phyloP scores from a whole-genome alignment of 2,113 vertebrate genomes.

The Centropus unirufus region DNA sequence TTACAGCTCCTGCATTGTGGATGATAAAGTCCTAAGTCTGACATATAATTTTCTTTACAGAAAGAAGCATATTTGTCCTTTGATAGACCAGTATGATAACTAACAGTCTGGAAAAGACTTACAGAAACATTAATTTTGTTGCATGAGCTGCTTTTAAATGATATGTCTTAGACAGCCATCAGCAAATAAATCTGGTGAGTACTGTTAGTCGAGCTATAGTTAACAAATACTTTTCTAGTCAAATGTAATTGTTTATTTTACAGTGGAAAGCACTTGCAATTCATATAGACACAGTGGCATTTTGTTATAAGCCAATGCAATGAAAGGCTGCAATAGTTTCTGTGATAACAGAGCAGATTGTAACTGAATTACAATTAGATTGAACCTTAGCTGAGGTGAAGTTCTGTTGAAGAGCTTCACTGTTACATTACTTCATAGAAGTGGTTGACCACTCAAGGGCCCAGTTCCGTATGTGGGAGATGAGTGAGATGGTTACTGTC shows the following conservation, averaged over 20 bases:
- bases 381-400: slow-evolving; percentile 37
- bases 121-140: neutral
- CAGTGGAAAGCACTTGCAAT: slow-evolving; percentile 14
- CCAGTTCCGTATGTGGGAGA: neutral
- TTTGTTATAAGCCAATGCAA: slow-evolving; percentile 32
- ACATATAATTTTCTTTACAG: neutral
- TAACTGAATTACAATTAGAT: neutral
- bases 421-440: neutral
- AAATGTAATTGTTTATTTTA: slow-evolving; percentile 34
- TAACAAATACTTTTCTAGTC: neutral
- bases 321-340: slow-evolving; percentile 25
- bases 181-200: neutral
- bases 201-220: neutral
- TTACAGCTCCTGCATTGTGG: neutral
- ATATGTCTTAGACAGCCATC: neutral
- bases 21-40: neutral
- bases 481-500: neutral
- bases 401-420: neutral
- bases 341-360: slow-evolving; percentile 6
- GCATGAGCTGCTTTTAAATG: neutral
- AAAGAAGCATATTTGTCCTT: neutral
- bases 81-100: neutral
- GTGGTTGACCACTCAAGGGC: neutral
- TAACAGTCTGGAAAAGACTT: neutral
- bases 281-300: slow-evolving; percentile 12